Base-by-base conservation (phyloP, 2,888 invertebrate species). In the Atethmia centrago region DNA sequence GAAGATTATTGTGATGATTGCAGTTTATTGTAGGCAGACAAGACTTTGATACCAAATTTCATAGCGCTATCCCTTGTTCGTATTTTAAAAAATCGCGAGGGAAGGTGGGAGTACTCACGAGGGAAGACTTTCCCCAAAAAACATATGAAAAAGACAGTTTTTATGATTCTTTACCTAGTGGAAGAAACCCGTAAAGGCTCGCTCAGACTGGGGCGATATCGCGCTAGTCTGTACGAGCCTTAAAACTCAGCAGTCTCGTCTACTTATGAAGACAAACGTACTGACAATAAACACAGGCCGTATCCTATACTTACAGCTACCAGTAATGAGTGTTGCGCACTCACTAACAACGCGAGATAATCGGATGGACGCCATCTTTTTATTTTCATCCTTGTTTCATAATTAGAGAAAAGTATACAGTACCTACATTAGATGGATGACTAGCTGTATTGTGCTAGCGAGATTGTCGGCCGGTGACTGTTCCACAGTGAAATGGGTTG, bases 311-410 rank as follows among this genome's bases (percentile, higher is more conserved):
- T 81, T 81, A 80, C 63, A 47, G 66, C 55, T 25, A 45, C 63
- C 55, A 28, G 66, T 81, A 84, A 84, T 74, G 74, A 81, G 59
- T 21, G 59, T 81, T 81, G 85, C 80, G 75, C 80, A 64, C 40
- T 36, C 59, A 10, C 58, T 67, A 64, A 81, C 85, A 61, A 80
- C 70, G 53, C 31, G 28, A 70, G 69, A 81, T 80, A 21, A 74
- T 59, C 42, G 47, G 28, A 19, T 45, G 3, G 76, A 53, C 0
- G 63, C 62, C 76, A 70, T 84, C 19, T 81, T 84, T 80, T 69
- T 79, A 74, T 74, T 74, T 80, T 61, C 61, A 64, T 65, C 31
- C 55, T 65, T 53, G 58, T 19, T 80, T 62, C 28, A 25, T 36
- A 65, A 69, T 65, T 80, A 66, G 47, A 47, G 36, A 40, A 56